Evolutionary conservation across 2,113 vertebrate species (phyloP), one percentile per base, ranked within the genome.

Genomic region (Brachyhypopomus occidentalis): DNA sequence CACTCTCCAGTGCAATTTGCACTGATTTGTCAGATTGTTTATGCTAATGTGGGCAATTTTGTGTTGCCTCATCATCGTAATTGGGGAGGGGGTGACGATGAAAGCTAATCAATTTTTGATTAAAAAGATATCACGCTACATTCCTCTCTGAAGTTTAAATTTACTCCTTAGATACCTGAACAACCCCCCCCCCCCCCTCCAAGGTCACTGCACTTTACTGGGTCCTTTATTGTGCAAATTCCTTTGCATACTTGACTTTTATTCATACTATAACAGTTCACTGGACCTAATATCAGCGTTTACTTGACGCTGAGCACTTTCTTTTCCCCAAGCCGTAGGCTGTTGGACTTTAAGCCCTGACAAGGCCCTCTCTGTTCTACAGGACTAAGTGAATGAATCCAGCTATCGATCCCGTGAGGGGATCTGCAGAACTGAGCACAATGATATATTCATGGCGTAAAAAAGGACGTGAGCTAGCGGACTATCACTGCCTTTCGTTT

Each of bases 21-120:
- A 41, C 30, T 60, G 36, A 84, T 80, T 72, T 83, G 74, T 82
- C 72, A 84, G 72, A 38, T 16, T 63, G 77, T 82, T 71, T 48
- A 81, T 77, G 75, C 71, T 77, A 75, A 89, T 87, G 84, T 78
- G 83, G 79, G 67, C 77, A 84, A 88, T 83, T 85, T 83, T 82
- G 89, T 76, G 78, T 89, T 89, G 82, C 79, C 83, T 83, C 74
- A 75, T 88, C 77, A 82, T 75, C 74, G 85, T 89, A 91, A 92
- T 91, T 91, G 89, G 87, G 36, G 73, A 19, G 63, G 79, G 82
- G 45, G 45, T 52, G 45, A 52, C 3, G 45, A 52, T 14, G 45
- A 52, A 52, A 52, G 75, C 74, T 86, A 88, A 89, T 91, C 85
- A 90, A 82, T 86, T 86, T 79, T 63, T 77, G 81, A 84, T 79